Evolutionary conservation across 2,888 invertebrate species (phyloP), one percentile per base, ranked within the genome.

Genomic region (Odontothrips loti): DNA sequence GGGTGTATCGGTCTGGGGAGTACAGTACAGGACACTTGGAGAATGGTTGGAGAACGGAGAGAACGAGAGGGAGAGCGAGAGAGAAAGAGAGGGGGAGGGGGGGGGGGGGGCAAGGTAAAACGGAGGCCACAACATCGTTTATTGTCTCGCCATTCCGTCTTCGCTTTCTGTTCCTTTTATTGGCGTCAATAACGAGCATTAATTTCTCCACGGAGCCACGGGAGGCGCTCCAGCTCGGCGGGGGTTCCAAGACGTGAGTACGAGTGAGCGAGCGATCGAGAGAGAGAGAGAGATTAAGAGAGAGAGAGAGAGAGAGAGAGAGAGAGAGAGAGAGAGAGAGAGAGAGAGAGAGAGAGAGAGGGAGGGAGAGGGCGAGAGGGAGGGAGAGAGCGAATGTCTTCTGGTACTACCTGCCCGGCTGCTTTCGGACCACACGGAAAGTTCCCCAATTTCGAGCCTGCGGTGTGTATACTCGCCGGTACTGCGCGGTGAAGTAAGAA

Each of bases 121-220:
- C 68, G 23, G 12, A 11, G 58, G 23, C 23, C 68, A 75, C 68
- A 23, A 75, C 68, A 75, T 27, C 12, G n/a, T 75, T 75, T 75
- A 75, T 75, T 75, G 68, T 23, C 68, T 9, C 23, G 68, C 68
- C 68, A 75, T 75, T 75, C 68, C 68, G 23, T 75, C 68, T 75
- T 23, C 68, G 68, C 68, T 8, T 6, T n/a, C 15, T n/a, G 20
- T n/a, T 58, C 68, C 23, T 23, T 75, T 75, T 75, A 75, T 75
- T 75, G 68, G 68, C 68, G 27, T 27, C 68, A 27, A 75, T 75
- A 23, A 75, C 68, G 6, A 6, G 68, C 68, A 27, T 75, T 75
- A 75, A 75, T 75, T 75, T 27, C 68, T 75, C 51, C n/a, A 1
- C 15, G 27, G 23, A 12, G 9, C 68, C 68, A 11, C 68, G 23